Conservation (phyloP, 1,140 invertebrate species). For the Hylaeus anthracinus region DNA sequence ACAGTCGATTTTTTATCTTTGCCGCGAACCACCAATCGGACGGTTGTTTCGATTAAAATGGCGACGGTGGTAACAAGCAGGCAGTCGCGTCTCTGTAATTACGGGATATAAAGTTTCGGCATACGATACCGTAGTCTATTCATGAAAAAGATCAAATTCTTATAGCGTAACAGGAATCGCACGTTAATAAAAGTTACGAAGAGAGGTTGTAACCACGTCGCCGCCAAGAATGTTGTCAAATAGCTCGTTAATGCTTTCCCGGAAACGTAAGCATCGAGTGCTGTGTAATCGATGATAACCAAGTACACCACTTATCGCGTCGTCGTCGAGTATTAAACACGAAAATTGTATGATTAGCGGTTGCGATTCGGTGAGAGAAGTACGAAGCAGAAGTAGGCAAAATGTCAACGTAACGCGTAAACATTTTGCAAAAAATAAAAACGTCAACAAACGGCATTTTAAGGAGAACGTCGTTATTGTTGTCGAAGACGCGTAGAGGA, state of each 20-base stretch:
- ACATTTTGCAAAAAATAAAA: too few species aligned
- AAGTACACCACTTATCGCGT: background rate
- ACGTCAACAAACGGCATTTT: too few species aligned
- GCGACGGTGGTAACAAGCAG: background rate
- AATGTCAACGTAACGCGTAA: too few species aligned
- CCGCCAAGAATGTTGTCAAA: background rate
- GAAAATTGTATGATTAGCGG: background rate
- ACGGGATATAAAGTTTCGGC: conserved; percentile 32
- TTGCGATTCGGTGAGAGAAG: background rate
- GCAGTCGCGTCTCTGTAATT: conserved; percentile 23
- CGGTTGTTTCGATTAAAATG: conserved; percentile 24
- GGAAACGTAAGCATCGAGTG: background rate
- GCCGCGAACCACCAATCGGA: background rate
- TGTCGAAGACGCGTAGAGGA: background rate
- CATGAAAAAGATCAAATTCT: too few species aligned
- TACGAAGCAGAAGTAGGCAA: too few species aligned
- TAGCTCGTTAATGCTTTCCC: background rate
- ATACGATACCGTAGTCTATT: background rate
- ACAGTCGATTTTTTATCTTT: background rate
- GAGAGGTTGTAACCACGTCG: too few species aligned
- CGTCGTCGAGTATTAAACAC: too few species aligned
- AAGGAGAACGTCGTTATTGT: too few species aligned
- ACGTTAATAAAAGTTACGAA: background rate
- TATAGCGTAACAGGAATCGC: background rate
- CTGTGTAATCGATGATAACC: background rate